A percentile compares a stretch with the other conserved stretches of the same genome.
phyloP scores from a whole-genome alignment of 2,797 vertebrate species.

The Clamator glandarius region DNA sequence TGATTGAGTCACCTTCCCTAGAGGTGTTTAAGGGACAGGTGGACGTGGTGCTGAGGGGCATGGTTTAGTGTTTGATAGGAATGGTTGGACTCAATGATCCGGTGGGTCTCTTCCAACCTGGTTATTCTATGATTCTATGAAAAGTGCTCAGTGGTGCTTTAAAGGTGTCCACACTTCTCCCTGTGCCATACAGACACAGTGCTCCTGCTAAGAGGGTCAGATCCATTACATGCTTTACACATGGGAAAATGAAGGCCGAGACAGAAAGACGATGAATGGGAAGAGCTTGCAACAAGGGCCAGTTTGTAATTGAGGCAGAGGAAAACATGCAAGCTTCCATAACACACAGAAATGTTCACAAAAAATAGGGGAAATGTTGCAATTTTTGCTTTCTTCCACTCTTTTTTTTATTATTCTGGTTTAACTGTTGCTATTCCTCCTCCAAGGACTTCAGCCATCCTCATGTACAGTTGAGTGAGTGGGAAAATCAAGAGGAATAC shows the following conservation, averaged over 20 bases:
- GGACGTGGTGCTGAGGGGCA: too few species aligned
- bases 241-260: not conserved
- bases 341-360: not conserved
- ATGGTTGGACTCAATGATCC: too few species aligned
- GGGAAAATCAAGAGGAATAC: not conserved
- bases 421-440: not conserved
- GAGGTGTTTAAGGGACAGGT: too few species aligned
- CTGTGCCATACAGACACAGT: not conserved
- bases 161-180: not conserved
- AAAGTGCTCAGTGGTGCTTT: rapidly evolving
- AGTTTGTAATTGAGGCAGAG: not conserved
- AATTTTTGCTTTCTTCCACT: not conserved
- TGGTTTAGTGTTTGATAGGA: too few species aligned
- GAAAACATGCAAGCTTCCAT: rapidly evolving
- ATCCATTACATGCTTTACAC: not conserved
- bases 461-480: not conserved
- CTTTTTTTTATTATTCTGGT: not conserved
- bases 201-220: not conserved
- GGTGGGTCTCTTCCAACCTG: too few species aligned
- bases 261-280: not conserved
- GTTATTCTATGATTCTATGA: too few species aligned
- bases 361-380: not conserved
- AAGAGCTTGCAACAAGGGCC: not conserved
- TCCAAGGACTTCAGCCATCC: not conserved
- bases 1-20: too few species aligned